A percentile compares a stretch with the other conserved stretches of the same genome.
These are phyloP conservation scores for Gymnodraco acuticeps DNA, from an alignment of 2,797 vertebrate species.

Conservation along the genomic window DNA sequence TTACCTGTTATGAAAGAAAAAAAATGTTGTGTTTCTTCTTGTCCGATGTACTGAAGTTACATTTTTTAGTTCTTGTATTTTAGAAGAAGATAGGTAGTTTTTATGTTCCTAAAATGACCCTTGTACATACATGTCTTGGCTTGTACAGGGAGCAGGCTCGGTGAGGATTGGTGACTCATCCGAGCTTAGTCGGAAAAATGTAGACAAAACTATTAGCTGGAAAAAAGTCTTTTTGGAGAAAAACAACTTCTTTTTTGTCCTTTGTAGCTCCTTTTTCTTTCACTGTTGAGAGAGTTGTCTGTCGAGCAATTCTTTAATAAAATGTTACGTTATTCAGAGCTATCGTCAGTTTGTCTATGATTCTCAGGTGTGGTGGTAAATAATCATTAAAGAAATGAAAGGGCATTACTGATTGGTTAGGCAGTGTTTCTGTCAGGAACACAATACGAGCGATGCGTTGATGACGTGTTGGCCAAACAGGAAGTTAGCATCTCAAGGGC, in stretches of 20 bases:
- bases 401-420: background rate
- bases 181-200: slow-evolving; percentile 90
- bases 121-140: slow-evolving; percentile 96
- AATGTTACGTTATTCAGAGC: slow-evolving; percentile 95
- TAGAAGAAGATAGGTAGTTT: slow-evolving; percentile 93
- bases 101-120: slow-evolving; percentile 90
- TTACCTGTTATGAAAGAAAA: slow-evolving; percentile 91
- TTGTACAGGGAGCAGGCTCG: slow-evolving; percentile 90
- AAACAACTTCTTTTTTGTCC: slow-evolving; percentile 88
- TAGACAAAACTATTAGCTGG: slow-evolving; percentile 90
- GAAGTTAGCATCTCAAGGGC: too few species aligned
- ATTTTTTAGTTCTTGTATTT: slow-evolving; percentile 96
- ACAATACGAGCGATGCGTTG: too few species aligned
- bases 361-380: slow-evolving; percentile 1
- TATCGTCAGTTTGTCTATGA: slow-evolving; percentile 77
- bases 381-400: background rate
- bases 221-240: slow-evolving; percentile 85
- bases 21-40: slow-evolving; percentile 91
- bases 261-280: slow-evolving; percentile 93
- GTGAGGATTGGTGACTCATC: slow-evolving; percentile 84
- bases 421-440: background rate
- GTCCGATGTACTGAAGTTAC: slow-evolving; percentile 93
- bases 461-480: too few species aligned
- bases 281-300: slow-evolving; percentile 93
- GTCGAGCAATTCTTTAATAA: slow-evolving; percentile 98